Base-by-base conservation (phyloP, 2,888 invertebrate species). In the Acrobasis repandana region DNA sequence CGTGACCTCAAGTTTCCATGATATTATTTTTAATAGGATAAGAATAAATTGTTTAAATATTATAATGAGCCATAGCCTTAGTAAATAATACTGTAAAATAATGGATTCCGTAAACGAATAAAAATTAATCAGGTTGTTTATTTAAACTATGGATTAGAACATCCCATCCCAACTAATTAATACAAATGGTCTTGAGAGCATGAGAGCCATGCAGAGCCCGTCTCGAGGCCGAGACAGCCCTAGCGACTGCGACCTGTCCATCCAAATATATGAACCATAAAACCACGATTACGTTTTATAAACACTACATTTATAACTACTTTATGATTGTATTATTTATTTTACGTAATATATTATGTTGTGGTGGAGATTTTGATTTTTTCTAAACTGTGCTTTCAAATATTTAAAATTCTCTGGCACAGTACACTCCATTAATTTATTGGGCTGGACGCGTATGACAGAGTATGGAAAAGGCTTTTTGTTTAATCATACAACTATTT, bases 271-370 rank as follows among this genome's bases (percentile, higher is more conserved):
- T 86, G 85, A 78, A 74, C 89, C 89, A 89, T 90, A 90, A 90
- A 91, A 84, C 82, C 73, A 83, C 88, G 84, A 89, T 90, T 87
- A 89, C 84, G 79, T 89, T 90, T 89, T 90, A 90, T 90, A 92
- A 92, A 91, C 90, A 92, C 89, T 90, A 85, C 90, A 85, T 89
- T 88, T 88, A 89, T 89, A 88, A 90, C 88, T 87, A 88, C 88
- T 90, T 90, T 90, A 90, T 88, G 90, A 91, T 90, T 90, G 87
- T 84, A 87, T 90, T 90, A 91, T 92, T 91, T 90, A 92, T 92
- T 91, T 90, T 90, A 88, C 78, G 89, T 91, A 90, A 92, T 91
- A 89, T 88, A 90, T 91, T 92, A 90, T 79, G 77, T 78, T 85
- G 79, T 80, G 79, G 79, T 82, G 80, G 83, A 85, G 85, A 83